A percentile compares a stretch with the other conserved stretches of the same genome.
phyloP scores from a whole-genome alignment of 2,113 vertebrate species.

The Mus spicilegus region DNA sequence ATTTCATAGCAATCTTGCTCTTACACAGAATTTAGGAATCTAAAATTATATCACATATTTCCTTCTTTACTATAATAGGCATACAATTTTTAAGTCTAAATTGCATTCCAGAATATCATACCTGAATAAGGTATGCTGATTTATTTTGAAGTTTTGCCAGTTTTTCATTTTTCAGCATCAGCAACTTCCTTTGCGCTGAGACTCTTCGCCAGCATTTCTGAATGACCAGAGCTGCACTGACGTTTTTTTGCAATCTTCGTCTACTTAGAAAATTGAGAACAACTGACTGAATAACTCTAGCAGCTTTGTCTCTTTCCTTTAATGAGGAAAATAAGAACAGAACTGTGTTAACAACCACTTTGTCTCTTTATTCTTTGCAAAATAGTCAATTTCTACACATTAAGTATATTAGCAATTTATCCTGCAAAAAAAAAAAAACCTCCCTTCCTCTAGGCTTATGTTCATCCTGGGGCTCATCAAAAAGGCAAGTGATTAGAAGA shows the following conservation, averaged over 20 bases:
- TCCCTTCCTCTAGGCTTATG: neutral
- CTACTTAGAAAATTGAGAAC: conserved; percentile 86
- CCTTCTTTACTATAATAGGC: neutral
- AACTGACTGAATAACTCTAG: conserved; percentile 88
- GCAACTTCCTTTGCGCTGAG: conserved; percentile 82
- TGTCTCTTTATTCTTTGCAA: neutral
- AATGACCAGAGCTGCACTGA: conserved; percentile 86
- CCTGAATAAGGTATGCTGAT: conserved; percentile 92
- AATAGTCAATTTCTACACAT: neutral
- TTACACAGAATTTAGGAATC: neutral
- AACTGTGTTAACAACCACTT: neutral
- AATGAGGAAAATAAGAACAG: neutral
- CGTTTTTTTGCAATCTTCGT: conserved; percentile 77
- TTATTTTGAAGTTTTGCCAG: conserved; percentile 81
- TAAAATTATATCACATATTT: neutral
- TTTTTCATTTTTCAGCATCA: conserved; percentile 82
- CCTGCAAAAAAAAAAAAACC: neutral
- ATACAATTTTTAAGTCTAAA: neutral
- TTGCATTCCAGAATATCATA: conserved; percentile 62
- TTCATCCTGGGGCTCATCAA: neutral
- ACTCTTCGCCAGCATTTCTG: conserved; percentile 91
- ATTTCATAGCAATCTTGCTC: neutral
- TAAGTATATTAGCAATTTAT: neutral
- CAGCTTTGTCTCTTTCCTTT: conserved; percentile 90
- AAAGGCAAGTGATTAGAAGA: neutral